These are phyloP conservation scores for Kryptopterus vitreolus DNA, from an alignment of 2,797 vertebrate species.

Conservation along the genomic window DNA sequence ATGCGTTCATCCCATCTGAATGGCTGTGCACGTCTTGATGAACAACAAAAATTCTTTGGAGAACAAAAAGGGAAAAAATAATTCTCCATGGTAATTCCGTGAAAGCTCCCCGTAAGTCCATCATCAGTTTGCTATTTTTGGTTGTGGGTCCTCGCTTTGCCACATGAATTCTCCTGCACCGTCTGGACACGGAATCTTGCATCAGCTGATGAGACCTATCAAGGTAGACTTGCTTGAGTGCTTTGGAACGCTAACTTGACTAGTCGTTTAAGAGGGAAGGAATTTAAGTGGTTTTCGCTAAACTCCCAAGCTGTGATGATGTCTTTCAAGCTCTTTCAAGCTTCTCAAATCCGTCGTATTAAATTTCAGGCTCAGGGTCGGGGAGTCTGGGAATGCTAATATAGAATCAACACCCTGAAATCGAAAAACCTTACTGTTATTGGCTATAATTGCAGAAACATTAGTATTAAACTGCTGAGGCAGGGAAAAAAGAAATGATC, in stretches of 20 bases:
- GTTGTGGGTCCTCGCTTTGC: background rate
- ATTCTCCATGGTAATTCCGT: constrained; percentile 16
- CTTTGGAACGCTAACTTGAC: constrained; percentile 34
- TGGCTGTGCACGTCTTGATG: background rate
- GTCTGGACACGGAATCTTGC: constrained; percentile 35
- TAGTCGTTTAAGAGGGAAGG: constrained; percentile 40
- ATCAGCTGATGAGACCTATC: constrained; percentile 36
- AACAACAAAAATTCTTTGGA: too few species aligned
- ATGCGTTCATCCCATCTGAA: background rate
- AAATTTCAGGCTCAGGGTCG: constrained; percentile 31
- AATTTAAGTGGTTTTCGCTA: constrained; percentile 54
- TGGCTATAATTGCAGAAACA: constrained; percentile 29
- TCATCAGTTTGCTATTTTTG: constrained; percentile 22
- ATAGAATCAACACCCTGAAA: constrained; percentile 41
- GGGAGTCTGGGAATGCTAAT: constrained; percentile 42
- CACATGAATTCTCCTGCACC: constrained; percentile 31
- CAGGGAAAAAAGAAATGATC: background rate
- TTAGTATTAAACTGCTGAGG: constrained; percentile 1
- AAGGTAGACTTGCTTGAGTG: constrained; percentile 37
- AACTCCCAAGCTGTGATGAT: constrained; percentile 40
- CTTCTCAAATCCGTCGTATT: constrained; percentile 34
- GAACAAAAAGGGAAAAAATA: too few species aligned
- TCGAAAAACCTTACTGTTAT: constrained; percentile 29
- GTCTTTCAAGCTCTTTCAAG: constrained; percentile 7
- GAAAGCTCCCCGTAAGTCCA: constrained; percentile 5